Evolutionary conservation across 2,113 vertebrate genomes (phyloP).

Genomic region (Probosciger aterrimus): DNA sequence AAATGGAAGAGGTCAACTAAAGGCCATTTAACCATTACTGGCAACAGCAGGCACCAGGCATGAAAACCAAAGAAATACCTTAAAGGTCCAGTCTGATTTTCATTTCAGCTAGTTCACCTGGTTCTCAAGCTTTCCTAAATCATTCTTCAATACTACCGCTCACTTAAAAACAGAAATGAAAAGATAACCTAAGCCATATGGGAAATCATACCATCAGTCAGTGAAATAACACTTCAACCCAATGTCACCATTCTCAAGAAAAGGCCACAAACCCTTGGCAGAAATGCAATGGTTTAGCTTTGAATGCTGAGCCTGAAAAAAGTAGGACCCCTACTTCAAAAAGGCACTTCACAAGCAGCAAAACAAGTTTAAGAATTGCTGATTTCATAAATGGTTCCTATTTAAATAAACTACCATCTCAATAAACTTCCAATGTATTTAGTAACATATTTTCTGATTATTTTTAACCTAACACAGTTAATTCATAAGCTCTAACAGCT

Average conservation of each 20-base stretch:
- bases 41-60: background rate
- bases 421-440: background rate
- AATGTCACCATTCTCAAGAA: background rate
- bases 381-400: background rate
- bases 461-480: background rate
- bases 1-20: background rate
- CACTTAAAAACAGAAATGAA: background rate
- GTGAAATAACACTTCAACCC: background rate
- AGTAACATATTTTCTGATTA: background rate
- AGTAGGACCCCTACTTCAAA: background rate
- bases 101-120: background rate
- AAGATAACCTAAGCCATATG: background rate
- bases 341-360: background rate
- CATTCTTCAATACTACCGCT: background rate
- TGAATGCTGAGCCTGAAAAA: background rate
- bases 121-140: background rate
- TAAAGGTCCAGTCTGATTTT: background rate
- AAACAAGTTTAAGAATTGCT: background rate
- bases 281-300: background rate
- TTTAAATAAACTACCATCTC: background rate
- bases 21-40: background rate
- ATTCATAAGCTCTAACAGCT: background rate
- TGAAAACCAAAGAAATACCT: background rate
- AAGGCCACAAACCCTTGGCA: background rate
- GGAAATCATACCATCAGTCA: background rate